phyloP scores from a whole-genome alignment of 2,797 vertebrate species.

The Clamator glandarius region DNA sequence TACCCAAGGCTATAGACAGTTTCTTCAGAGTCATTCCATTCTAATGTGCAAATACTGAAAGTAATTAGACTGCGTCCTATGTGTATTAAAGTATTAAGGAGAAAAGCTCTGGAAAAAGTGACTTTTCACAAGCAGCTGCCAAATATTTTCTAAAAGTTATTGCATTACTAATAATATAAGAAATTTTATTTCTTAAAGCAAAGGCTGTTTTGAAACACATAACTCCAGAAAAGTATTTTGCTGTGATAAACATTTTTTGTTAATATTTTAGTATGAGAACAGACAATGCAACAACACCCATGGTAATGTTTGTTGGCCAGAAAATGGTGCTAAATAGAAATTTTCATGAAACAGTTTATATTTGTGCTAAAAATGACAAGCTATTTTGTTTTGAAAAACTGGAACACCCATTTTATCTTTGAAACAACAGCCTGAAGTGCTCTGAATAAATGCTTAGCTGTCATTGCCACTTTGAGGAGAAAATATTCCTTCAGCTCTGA shows the following conservation, averaged over 20 bases:
- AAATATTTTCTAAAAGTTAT: constrained; percentile 34
- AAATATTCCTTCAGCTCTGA: background rate
- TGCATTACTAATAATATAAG: background rate
- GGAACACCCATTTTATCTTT: background rate
- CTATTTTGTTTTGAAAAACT: background rate
- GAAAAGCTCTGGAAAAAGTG: constrained; percentile 39
- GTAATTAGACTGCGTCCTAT: constrained; percentile 20
- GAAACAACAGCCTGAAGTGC: background rate
- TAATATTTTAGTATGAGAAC: background rate
- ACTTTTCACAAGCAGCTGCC: background rate
- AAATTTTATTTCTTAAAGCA: background rate
- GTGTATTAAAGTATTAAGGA: constrained; percentile 43
- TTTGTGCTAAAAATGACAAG: background rate
- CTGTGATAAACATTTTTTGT: background rate
- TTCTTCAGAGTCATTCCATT: constrained; percentile 60
- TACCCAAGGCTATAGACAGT: constrained; percentile 40
- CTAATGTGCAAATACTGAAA: constrained; percentile 57
- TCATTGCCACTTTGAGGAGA: background rate
- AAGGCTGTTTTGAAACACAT: background rate
- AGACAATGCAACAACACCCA: background rate
- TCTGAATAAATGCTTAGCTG: background rate
- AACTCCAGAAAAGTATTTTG: background rate
- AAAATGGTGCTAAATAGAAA: background rate
- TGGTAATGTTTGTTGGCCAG: background rate
- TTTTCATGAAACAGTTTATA: background rate